Evolutionary conservation across 2,113 vertebrate genomes (phyloP).

Genomic region (Nycticryphes semicollaris): DNA sequence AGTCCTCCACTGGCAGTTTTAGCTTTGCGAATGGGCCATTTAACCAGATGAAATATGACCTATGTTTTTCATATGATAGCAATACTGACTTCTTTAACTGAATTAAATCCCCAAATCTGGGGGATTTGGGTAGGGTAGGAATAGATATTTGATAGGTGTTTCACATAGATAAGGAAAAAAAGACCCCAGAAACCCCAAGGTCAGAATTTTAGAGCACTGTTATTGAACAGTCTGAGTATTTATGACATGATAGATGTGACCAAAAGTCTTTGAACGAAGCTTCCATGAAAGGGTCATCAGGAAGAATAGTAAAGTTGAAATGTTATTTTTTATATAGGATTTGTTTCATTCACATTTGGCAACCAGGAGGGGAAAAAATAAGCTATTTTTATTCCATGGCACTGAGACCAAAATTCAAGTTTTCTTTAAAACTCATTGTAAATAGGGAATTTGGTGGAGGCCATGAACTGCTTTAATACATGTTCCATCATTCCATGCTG

Average conservation of each 20-base stretch:
- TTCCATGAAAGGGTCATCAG: background rate
- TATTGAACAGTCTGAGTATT: background rate
- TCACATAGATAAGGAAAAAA: background rate
- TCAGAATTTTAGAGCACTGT: background rate
- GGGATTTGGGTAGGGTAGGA: background rate
- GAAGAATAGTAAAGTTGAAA: background rate
- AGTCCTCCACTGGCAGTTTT: background rate
- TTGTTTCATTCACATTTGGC: slow-evolving; percentile 34
- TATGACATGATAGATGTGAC: background rate
- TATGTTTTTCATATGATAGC: background rate
- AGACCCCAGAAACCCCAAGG: background rate
- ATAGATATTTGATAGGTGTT: slow-evolving; percentile 5
- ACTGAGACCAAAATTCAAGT: slow-evolving; percentile 33
- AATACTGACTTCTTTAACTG: background rate
- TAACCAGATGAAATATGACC: background rate
- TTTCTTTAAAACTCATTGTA: slow-evolving; percentile 48
- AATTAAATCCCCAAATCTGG: background rate
- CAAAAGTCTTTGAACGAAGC: background rate
- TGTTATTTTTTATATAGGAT: slow-evolving; percentile 15
- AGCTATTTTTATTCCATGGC: slow-evolving; percentile 12
- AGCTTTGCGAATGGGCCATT: background rate
- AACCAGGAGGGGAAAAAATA: slow-evolving; percentile 4
- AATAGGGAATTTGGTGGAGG: slow-evolving; percentile 43
- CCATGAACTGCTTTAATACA: slow-evolving; percentile 13
- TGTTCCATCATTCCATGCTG: slow-evolving; percentile 14